A percentile compares a stretch with the other conserved stretches of the same genome.
Evolutionary conservation across 2,888 invertebrate species (phyloP).

Genomic region (Cephus nigrinus): DNA sequence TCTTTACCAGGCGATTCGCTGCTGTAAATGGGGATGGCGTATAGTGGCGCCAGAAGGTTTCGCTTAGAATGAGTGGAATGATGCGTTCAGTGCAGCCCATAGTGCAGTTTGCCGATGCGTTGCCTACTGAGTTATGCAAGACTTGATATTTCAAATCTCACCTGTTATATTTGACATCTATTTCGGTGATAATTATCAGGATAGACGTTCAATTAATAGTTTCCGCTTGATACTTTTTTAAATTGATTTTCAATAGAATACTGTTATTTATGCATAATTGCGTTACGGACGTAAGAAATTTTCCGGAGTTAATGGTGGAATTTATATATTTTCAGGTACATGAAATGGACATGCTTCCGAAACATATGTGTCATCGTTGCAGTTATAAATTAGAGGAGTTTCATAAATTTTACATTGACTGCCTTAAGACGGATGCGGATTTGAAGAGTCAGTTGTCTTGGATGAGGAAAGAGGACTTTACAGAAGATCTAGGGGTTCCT

Average conservation of each 20-base stretch:
- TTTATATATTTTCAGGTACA: constrained; percentile 48
- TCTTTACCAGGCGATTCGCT: not conserved
- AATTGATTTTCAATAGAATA: not conserved
- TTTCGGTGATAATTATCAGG: not conserved
- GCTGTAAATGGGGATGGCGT: not conserved
- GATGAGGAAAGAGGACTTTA: constrained; percentile 51
- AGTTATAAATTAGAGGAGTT: constrained; percentile 60
- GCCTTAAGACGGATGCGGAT: constrained; percentile 52
- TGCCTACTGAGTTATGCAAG: not conserved
- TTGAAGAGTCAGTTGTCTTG: constrained; percentile 59
- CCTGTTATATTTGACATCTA: not conserved
- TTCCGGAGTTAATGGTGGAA: not conserved
- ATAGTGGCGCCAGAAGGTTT: not conserved
- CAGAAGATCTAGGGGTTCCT: constrained; percentile 42
- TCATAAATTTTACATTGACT: constrained; percentile 57
- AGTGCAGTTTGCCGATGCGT: not conserved
- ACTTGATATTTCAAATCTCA: not conserved
- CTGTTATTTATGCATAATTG: not conserved
- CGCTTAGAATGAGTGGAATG: not conserved
- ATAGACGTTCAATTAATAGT: not conserved
- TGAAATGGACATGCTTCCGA: constrained; percentile 60
- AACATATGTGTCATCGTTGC: constrained; percentile 61
- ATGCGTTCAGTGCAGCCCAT: not conserved
- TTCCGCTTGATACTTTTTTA: not conserved
- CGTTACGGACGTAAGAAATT: not conserved